Base-by-base conservation (phyloP, 2,888 invertebrate genomes). In the Ectropis crepuscularia region DNA sequence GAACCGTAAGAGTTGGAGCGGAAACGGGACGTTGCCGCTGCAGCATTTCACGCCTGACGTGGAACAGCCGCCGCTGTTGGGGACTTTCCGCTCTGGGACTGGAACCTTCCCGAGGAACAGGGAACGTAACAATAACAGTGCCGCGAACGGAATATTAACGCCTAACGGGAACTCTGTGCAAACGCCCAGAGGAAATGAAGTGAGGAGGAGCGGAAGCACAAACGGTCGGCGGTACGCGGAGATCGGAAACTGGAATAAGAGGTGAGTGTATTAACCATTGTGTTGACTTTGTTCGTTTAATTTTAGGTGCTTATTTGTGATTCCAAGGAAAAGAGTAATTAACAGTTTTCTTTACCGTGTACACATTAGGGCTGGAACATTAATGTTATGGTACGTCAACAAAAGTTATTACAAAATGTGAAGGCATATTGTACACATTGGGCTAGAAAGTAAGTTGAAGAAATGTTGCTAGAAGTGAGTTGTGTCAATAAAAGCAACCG, bases 231-330 rank as follows among this genome's bases (percentile, higher is more conserved):
- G 94, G 69, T 94, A 94, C 84, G 94, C 94, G 57, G 94, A 94
- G 86, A 94, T 94, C 81, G 94, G 94, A 83, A 92, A 93, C 88
- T 94, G 94, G 94, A 93, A 86, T 83, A 92, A 92, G 87, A 92
- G 92, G 92, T 92, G 75, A 89, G 91, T 85, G 62, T 75, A 66
- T 69, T 66, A 69, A 68, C 69, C 62, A 67, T 73, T 73, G 71
- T 71, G 72, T 70, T 67, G 53, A 70, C 68, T 71, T 74, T 74
- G 64, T 73, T 74, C 70, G 67, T 72, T 69, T 67, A 64, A 68
- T 71, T 68, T 68, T 61, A 66, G 57, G 37, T 61, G 28, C n/a
- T 68, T 43, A 63, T 58, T 64, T 65, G 65, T 57, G 60, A n/a
- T 46, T 8, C 6, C 37, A 59, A 59, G 72, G 70, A 67, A 70